A percentile compares a stretch with the other conserved stretches of the same genome.
Evolutionary conservation across 2,888 invertebrate species (phyloP).

Genomic region (Empis stercorea): DNA sequence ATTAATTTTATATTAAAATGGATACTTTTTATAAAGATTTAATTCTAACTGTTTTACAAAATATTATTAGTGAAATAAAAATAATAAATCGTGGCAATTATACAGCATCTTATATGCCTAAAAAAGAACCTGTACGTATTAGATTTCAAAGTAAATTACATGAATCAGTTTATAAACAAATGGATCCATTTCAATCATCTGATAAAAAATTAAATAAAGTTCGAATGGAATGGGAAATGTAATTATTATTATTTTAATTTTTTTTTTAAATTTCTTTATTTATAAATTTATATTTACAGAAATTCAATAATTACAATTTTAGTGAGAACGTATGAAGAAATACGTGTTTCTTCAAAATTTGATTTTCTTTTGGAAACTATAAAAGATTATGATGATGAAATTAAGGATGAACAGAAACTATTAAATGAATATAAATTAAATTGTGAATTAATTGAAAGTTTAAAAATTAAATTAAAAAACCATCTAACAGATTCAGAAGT

Average conservation of each 20-base stretch:
- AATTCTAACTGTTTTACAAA: slow-evolving; percentile 2
- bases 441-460: no score
- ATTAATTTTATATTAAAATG: not conserved
- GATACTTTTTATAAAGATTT: slow-evolving; percentile 2
- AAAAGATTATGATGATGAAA: slow-evolving; percentile 1
- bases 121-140: slow-evolving; percentile 2
- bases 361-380: slow-evolving; percentile 1
- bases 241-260: not conserved
- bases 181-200: slow-evolving; percentile 9
- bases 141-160: slow-evolving; percentile 9
- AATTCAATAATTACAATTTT: slow-evolving; percentile 5
- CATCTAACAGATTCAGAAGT: no score
- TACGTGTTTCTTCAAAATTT: slow-evolving; percentile 1
- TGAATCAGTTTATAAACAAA: slow-evolving; percentile 9
- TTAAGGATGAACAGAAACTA: slow-evolving; percentile 6
- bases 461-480: no score
- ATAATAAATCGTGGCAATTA: slow-evolving; percentile 7
- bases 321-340: slow-evolving; percentile 6
- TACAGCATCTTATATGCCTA: not conserved
- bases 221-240: slow-evolving; percentile 12
- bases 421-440: no score
- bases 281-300: slow-evolving; percentile 2
- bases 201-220: slow-evolving; percentile 5
- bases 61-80: slow-evolving; percentile 8
- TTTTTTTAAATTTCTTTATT: not conserved